Conservation (phyloP, 2,113 vertebrate genomes). For the Perognathus longimembris region DNA sequence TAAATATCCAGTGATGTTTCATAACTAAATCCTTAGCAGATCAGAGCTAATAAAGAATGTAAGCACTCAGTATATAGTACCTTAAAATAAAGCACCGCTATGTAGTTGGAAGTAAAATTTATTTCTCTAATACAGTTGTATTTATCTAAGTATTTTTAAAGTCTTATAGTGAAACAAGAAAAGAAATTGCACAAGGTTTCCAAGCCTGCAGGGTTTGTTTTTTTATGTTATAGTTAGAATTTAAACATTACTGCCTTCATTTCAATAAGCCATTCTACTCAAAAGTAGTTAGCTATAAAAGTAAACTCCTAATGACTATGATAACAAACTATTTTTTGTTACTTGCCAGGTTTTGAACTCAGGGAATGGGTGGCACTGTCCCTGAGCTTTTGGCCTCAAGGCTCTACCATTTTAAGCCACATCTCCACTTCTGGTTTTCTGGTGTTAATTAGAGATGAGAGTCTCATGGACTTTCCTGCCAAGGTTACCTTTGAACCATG, state of each 20-base stretch:
- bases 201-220: no score
- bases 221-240: background rate
- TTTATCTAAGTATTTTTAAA: background rate
- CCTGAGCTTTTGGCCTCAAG: no score
- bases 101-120: background rate
- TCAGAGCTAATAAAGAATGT: background rate
- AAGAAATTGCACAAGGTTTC: no score
- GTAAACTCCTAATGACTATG: background rate
- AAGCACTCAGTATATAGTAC: background rate
- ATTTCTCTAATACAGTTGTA: background rate
- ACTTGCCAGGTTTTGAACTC: no score
- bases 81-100: constrained; percentile 35
- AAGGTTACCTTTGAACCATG: no score
- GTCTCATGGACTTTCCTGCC: no score
- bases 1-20: background rate
- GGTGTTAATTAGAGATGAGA: no score
- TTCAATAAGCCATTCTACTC: constrained; percentile 6
- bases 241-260: constrained; percentile 51
- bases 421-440: no score
- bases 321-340: no score
- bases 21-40: background rate
- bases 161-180: background rate
- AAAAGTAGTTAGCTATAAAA: constrained; percentile 42
- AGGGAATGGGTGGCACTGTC: no score
- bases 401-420: no score